Evolutionary conservation across 2,113 vertebrate species (phyloP).

Genomic region (Campylomormyrus numenius): DNA sequence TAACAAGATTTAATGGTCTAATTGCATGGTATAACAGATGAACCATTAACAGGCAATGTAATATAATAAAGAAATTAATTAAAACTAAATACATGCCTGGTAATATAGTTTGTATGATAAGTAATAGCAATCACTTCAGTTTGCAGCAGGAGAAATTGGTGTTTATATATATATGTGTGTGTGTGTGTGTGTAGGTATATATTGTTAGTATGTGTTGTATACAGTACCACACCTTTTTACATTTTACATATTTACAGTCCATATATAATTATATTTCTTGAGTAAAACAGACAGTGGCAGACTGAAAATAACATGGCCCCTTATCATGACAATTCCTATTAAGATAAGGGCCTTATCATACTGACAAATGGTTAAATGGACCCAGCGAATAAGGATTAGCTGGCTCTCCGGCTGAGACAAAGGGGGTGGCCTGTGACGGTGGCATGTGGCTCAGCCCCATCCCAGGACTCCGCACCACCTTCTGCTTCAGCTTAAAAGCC

Average conservation of each 20-base stretch:
- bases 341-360: slow-evolving; percentile 51
- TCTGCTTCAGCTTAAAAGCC: slow-evolving; percentile 1
- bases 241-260: background rate
- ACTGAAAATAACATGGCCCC: slow-evolving; percentile 24
- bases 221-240: too few relatives aligned
- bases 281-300: slow-evolving; percentile 32
- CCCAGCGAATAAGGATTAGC: background rate
- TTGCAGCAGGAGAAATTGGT: too few relatives aligned
- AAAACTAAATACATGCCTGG: background rate
- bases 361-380: slow-evolving; percentile 34
- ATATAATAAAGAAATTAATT: background rate
- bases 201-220: background rate
- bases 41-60: background rate
- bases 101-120: background rate
- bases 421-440: background rate
- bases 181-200: background rate
- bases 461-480: background rate
- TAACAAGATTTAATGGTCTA: background rate
- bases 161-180: too few relatives aligned
- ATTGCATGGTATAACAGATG: background rate
- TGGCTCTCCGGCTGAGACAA: background rate
- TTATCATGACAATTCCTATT: slow-evolving; percentile 45
- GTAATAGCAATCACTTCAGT: background rate
- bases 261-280: slow-evolving; percentile 13
- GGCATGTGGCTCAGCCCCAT: background rate